Evolutionary conservation across 2,888 invertebrate species (phyloP).

Genomic region (Choreutis nemorana): DNA sequence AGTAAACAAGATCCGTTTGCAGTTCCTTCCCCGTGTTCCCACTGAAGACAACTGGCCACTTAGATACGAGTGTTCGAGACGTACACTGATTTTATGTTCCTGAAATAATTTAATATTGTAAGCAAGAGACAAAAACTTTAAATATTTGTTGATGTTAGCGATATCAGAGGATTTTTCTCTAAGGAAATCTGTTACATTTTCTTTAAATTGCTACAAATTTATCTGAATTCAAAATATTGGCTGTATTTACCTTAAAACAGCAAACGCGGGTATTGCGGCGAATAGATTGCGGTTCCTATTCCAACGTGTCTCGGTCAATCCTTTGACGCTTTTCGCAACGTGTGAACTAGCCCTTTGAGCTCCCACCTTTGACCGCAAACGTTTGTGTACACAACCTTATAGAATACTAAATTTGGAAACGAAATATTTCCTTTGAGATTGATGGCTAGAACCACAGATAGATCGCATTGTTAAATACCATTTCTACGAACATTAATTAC

Average conservation of each 20-base stretch:
- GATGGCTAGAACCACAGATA: no score
- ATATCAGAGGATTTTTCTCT: no score
- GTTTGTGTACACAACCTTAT: constrained; percentile 41
- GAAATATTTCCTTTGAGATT: constrained; percentile 10
- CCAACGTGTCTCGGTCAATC: constrained; percentile 46
- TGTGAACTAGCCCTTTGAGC: constrained; percentile 54
- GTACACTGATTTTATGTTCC: no score
- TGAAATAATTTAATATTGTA: no score
- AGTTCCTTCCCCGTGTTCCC: constrained; percentile 32
- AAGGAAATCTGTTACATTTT: background rate
- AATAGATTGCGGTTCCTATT: constrained; percentile 40
- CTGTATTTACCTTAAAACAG: constrained; percentile 13
- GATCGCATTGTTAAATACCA: no score
- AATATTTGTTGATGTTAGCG: no score
- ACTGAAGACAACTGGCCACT: no score
- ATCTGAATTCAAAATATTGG: background rate
- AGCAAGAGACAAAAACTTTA: no score
- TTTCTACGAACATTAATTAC: no score
- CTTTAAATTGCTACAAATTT: background rate
- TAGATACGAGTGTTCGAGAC: no score
- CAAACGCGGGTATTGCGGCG: constrained; percentile 28
- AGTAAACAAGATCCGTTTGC: constrained; percentile 50
- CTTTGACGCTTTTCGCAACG: constrained; percentile 35
- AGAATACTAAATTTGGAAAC: constrained; percentile 22
- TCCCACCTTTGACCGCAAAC: constrained; percentile 58